Evolutionary conservation across 2,113 vertebrate species (phyloP), one percentile per base, ranked within the genome.

Genomic region (Paedocypris sp.): DNA sequence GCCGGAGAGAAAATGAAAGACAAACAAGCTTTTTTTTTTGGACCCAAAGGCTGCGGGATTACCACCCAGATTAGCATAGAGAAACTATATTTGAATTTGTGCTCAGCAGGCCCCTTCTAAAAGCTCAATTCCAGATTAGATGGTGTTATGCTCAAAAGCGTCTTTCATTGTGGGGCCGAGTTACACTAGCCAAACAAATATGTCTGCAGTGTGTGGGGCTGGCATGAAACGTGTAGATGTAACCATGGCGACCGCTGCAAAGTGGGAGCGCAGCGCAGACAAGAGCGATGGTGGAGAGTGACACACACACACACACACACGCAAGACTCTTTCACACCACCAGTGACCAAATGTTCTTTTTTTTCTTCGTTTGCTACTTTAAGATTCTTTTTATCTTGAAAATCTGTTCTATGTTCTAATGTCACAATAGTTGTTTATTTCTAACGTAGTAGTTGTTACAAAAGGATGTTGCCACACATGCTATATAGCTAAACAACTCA

Each of bases 131-230:
- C 72, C 67, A 78, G 86, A 90, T 88, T 88, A 91, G 87, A 87
- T 87, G 88, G 88, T 90, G 87, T 90, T 89, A 85, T 75, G 83
- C 79, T 85, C 83, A 87, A 87, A 89, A 84, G 78, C 23, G 2
- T 3, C 81, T 83, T 87, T 88, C 49, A 62, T 85, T 87, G 85
- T 89, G 74, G 66, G 76, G 85, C 81, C 78, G 85, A 87, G 87
- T 87, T 91, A 91, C 86, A 42, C 68, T 82, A 84, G 87, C 81
- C 91, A 96, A 92, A 93, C 90, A 94, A 94, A 98, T 90, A 93
- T 89, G 90, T 88, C 86, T 90, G 85, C 79, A 88, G 85, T 87
- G 86, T 86, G 88, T 87, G 88, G 85, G 73, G 81, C 83, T 86
- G 80, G 82, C 80, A 80, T 81, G 85, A 88, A 60, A 89, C 90